Percentiles rank a stretch among this genome's conserved stretches.
Evolutionary conservation across 2,888 invertebrate genomes (phyloP).

Genomic region (Drosophila mercatorum): DNA sequence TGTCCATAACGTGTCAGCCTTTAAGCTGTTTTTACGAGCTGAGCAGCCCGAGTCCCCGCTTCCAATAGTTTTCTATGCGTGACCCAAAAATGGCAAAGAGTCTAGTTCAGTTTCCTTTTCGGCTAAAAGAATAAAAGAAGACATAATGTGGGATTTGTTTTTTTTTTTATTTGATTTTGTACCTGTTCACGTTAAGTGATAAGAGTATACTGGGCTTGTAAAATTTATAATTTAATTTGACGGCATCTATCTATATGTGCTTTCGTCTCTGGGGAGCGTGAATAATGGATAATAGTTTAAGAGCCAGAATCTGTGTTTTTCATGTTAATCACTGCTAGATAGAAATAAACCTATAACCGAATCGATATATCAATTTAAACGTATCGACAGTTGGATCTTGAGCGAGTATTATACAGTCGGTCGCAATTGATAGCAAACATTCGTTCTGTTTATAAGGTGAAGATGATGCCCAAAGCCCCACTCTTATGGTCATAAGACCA

Average conservation of each 20-base stretch:
- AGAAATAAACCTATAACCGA: background rate
- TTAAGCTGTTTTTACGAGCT: constrained; percentile 42
- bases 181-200: too few species aligned
- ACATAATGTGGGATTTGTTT: constrained; percentile 49
- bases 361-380: background rate
- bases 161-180: constrained; percentile 30
- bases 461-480: constrained; percentile 8
- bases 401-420: background rate
- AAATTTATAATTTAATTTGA: too few species aligned
- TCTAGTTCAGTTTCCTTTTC: constrained; percentile 31
- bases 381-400: background rate
- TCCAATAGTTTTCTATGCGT: constrained; percentile 15
- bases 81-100: constrained; percentile 61
- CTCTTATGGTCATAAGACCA: constrained; percentile 10
- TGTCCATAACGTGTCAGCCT: constrained; percentile 37
- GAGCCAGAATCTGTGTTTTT: background rate
- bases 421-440: too few species aligned
- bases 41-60: background rate
- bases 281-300: too few species aligned
- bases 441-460: constrained; percentile 6
- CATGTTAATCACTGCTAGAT: background rate
- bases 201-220: background rate
- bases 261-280: too few species aligned
- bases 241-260: too few species aligned
- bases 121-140: constrained; percentile 7